phyloP scores from a whole-genome alignment of 35 echinoderm and acorn worm genomes.

The Ptychodera flava region DNA sequence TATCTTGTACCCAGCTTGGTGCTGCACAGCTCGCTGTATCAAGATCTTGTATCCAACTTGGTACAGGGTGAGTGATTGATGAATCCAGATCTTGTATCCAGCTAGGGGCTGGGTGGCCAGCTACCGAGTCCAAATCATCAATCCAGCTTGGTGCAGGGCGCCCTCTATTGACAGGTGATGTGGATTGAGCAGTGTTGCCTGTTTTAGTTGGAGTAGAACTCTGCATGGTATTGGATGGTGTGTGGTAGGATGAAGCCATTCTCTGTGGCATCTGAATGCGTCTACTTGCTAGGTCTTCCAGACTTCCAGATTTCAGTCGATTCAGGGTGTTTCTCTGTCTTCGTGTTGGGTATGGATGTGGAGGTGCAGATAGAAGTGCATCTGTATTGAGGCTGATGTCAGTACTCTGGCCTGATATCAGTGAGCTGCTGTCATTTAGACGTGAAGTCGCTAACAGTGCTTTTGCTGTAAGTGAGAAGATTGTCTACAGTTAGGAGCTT shows the following conservation, averaged over 20 bases:
- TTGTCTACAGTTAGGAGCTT: too few relatives aligned
- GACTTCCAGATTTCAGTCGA: background rate
- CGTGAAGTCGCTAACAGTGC: too few relatives aligned
- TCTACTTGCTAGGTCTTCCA: background rate
- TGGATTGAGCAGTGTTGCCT: background rate
- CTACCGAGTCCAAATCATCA: constrained; percentile 18
- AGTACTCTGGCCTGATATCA: background rate
- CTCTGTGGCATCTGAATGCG: background rate
- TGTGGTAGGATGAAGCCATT: background rate
- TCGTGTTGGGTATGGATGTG: background rate
- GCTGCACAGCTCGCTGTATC: background rate
- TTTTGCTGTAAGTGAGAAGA: too few relatives aligned
- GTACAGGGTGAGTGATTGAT: constrained; percentile 20
- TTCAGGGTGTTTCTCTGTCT: background rate
- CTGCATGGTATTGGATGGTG: background rate
- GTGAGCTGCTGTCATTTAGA: too few relatives aligned
- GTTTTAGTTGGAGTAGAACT: background rate
- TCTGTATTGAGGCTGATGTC: background rate
- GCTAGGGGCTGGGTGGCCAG: constrained; percentile 5
- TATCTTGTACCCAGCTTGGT: background rate
- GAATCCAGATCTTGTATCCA: constrained; percentile 48
- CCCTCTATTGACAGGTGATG: too few relatives aligned
- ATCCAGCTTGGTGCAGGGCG: constrained; percentile 43
- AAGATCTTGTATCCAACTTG: constrained; percentile 47
- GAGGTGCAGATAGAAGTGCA: background rate